Conservation (phyloP, 2,113 vertebrate species). For the Notarius lentiginosus region DNA sequence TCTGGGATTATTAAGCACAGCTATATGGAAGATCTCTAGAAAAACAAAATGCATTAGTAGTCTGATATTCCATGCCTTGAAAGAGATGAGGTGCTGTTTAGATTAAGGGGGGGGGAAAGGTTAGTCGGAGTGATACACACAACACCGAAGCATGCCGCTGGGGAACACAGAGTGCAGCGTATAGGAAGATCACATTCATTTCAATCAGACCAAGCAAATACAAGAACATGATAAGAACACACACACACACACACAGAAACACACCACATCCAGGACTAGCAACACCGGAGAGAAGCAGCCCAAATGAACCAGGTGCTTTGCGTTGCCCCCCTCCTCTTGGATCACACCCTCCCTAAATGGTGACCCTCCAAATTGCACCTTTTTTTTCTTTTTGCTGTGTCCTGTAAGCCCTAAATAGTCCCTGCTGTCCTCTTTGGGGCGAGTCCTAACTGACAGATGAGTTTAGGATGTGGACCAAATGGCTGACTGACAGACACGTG, state of each 20-base stretch:
- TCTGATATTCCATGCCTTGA: slow-evolving; percentile 62
- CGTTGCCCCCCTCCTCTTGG: slow-evolving; percentile 62
- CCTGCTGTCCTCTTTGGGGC: slow-evolving; percentile 62
- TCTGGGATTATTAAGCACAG: not conserved
- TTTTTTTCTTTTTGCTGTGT: slow-evolving; percentile 40
- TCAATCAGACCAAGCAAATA: slow-evolving; percentile 61
- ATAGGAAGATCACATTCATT: slow-evolving; percentile 53
- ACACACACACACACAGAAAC: slow-evolving; percentile 40
- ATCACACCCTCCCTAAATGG: slow-evolving; percentile 41
- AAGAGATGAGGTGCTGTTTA: slow-evolving; percentile 62
- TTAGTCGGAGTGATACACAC: slow-evolving; percentile 59
- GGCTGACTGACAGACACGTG: slow-evolving; percentile 78
- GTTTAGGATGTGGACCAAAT: slow-evolving; percentile 71
- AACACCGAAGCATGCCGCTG: slow-evolving; percentile 68
- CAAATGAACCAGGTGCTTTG: slow-evolving; percentile 70
- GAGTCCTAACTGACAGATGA: slow-evolving; percentile 63
- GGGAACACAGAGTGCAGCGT: slow-evolving; percentile 56
- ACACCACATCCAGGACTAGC: slow-evolving; percentile 66
- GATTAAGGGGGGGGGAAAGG: slow-evolving; percentile 35
- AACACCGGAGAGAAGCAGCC: slow-evolving; percentile 72
- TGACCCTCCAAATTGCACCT: slow-evolving; percentile 27
- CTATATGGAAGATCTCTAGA: not conserved
- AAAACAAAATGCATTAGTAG: slow-evolving; percentile 13
- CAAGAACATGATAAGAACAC: slow-evolving; percentile 54
- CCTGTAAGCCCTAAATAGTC: slow-evolving; percentile 60